Evolutionary conservation across 2,797 vertebrate species (phyloP).

Genomic region (Schizopygopsis malacanthus): DNA sequence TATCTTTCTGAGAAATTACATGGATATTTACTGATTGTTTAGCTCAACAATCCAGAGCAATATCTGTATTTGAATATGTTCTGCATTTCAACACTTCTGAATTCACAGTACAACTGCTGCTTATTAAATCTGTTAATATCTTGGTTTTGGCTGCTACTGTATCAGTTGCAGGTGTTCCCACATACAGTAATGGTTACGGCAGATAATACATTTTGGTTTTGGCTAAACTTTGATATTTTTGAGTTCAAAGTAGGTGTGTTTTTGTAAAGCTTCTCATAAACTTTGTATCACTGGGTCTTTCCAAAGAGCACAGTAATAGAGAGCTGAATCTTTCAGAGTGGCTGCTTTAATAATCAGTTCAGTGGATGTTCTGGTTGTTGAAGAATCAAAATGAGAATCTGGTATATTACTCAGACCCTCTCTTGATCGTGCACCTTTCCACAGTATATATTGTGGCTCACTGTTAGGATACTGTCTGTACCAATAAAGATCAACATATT

Average conservation of each 20-base stretch:
- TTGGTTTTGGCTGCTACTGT: background rate
- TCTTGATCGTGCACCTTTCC: constrained; percentile 41
- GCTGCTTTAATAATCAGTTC: constrained; percentile 23
- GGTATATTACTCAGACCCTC: rapidly evolving
- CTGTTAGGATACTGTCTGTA: constrained; percentile 46
- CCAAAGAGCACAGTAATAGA: constrained; percentile 43
- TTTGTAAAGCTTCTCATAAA: constrained; percentile 33
- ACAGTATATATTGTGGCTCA: constrained; percentile 56
- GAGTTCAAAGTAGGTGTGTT: constrained; percentile 32
- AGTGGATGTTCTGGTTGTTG: constrained; percentile 27
- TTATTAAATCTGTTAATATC: background rate
- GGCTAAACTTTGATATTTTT: constrained; percentile 2
- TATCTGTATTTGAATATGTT: background rate
- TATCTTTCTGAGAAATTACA: background rate
- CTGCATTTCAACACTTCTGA: background rate
- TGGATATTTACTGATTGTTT: background rate
- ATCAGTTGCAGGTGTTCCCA: constrained; percentile 30
- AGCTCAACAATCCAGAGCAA: background rate
- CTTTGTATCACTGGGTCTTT: constrained; percentile 34
- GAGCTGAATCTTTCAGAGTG: constrained; percentile 37
- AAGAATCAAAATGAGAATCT: constrained; percentile 32
- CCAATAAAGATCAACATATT: background rate
- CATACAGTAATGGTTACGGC: constrained; percentile 7
- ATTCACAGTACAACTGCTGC: background rate
- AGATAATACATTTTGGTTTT: constrained; percentile 5